phyloP scores from a whole-genome alignment of 92 coral and sea anemone species.

The Umimayanthus kanabou region DNA sequence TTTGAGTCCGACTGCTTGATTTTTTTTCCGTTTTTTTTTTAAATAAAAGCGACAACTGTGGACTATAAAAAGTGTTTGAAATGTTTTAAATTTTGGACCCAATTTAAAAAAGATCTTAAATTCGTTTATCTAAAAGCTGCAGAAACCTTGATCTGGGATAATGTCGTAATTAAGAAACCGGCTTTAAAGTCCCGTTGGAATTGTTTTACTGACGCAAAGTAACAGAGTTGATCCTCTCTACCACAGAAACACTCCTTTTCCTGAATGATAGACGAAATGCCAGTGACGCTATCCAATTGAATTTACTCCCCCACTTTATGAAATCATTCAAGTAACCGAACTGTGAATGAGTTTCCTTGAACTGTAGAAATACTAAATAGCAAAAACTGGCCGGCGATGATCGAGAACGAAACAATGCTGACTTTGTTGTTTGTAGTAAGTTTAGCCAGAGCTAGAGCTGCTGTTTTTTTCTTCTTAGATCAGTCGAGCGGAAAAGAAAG shows the following conservation, averaged over 20 bases:
- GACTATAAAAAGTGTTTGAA: too few species aligned
- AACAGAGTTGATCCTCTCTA: neutral
- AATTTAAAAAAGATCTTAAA: too few species aligned
- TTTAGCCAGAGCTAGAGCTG: neutral
- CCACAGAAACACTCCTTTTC: neutral
- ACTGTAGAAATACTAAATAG: neutral
- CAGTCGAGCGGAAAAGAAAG: too few species aligned
- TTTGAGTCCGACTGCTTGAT: too few species aligned
- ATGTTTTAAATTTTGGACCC: too few species aligned
- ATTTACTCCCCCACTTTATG: neutral
- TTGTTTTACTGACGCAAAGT: neutral
- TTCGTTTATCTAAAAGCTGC: too few species aligned
- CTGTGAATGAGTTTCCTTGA: conserved; percentile 13
- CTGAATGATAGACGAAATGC: neutral
- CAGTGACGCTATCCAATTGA: neutral
- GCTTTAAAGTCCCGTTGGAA: neutral
- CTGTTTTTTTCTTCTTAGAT: too few species aligned
- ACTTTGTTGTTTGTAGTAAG: conserved; percentile 69
- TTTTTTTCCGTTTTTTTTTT: too few species aligned
- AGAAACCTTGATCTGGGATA: too few species aligned
- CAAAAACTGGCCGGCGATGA: conserved; percentile 32
- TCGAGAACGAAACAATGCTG: conserved; percentile 46
- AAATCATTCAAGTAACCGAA: conserved; percentile 20
- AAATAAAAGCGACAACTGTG: too few species aligned
- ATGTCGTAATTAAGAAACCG: too few species aligned